Base-by-base conservation (phyloP, 2,797 vertebrate genomes). In the Ceyx erithaca region DNA sequence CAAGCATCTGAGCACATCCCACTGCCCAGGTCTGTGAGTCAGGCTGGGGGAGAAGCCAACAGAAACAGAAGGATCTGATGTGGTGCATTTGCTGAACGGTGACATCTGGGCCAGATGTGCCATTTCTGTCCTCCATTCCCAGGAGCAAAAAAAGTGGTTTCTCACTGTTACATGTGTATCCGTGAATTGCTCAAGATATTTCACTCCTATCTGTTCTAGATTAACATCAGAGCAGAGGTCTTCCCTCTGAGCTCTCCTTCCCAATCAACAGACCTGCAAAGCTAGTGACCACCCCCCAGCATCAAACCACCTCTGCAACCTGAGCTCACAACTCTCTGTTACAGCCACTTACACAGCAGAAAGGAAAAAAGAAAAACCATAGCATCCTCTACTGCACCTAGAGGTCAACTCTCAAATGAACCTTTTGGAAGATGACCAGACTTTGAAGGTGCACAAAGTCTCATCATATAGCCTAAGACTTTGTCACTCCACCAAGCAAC, bases 341-440 rank as follows among this genome's bases (percentile, higher is more conserved):
- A 26, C 23, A 5, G n/a, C 8, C 17, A 48, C 10, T 30, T 14
- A 5, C 16, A 14, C 16, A 16, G 4, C 17, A 41, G 40, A 51
- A 71, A 64, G 41, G 11, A 30, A 33, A 64, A 52, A 17, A 0
- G 0, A 28, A 28, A 51, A 26, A 14, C 25, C 9, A 25, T 51
- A n/a, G 15, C 8, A 2, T 1, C 13, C 21, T 4, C 28, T 5
- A 3, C 0, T 4, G 12, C 35, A 5, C 0, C 1, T 26, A 25
- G 43, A 63, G 45, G 45, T 26, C 21, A 33, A 14, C 28, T 6
- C 43, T 5, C 31, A n/a, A 69, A 35, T 1, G 19, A 15, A 11
- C 5, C 8, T 68, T 70, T 26, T 18, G 17, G 54, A 21, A 61
- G 18, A 26, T 0, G 0, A 30, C 4, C 15, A 26, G 35, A 1